phyloP scores from a whole-genome alignment of 2,888 invertebrate genomes.

The Patella caerulea region DNA sequence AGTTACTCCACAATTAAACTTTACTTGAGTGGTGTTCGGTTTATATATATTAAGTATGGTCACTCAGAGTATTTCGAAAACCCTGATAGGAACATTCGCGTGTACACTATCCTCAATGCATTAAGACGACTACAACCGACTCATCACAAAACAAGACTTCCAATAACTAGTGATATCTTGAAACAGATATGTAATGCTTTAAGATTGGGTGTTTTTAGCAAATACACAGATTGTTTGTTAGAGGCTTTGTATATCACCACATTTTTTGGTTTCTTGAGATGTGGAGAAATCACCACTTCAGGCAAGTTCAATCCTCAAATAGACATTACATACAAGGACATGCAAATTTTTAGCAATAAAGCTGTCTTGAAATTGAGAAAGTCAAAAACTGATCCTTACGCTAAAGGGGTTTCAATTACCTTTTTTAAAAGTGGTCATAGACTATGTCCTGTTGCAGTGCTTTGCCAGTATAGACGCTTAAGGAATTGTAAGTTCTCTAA shows the following conservation, averaged over 20 bases:
- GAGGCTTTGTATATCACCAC: slow-evolving; percentile 5
- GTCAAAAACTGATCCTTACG: slow-evolving; percentile 17
- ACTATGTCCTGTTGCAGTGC: not conserved
- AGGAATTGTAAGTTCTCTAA: not conserved
- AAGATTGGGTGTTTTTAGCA: not conserved
- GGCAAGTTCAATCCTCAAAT: not conserved
- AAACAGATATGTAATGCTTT: not conserved
- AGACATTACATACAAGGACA: slow-evolving; percentile 3
- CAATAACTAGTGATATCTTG: slow-evolving; percentile 1
- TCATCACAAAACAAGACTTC: not conserved
- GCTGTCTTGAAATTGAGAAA: not conserved
- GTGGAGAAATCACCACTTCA: slow-evolving; percentile 19
- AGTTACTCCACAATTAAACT: slow-evolving; percentile 19
- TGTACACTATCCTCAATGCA: not conserved
- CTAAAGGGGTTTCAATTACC: slow-evolving; percentile 2
- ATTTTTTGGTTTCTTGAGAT: slow-evolving; percentile 24
- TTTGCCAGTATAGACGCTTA: not conserved
- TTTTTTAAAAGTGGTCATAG: not conserved
- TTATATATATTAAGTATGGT: slow-evolving; percentile 7
- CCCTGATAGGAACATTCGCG: not conserved
- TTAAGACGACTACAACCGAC: not conserved
- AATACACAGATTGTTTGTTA: slow-evolving; percentile 8
- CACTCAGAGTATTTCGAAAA: not conserved
- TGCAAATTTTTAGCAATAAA: not conserved
- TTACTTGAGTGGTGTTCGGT: slow-evolving; percentile 19